phyloP scores from a whole-genome alignment of 2,888 invertebrate genomes.

The Archips xylosteana region DNA sequence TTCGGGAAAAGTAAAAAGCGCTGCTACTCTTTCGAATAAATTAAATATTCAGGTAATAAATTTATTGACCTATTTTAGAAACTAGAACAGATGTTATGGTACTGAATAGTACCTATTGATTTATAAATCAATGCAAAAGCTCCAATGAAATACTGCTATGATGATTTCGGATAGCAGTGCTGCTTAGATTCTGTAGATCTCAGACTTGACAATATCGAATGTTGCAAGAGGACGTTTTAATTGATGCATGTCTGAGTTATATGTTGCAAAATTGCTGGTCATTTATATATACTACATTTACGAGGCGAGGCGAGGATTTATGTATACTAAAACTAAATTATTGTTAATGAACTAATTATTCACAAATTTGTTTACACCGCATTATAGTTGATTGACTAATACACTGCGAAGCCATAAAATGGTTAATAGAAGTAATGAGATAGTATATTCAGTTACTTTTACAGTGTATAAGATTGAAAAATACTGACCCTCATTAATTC shows the following conservation, averaged over 20 bases:
- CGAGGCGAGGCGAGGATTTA: no score
- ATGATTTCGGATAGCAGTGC: background rate
- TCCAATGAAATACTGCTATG: background rate
- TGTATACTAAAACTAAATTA: background rate
- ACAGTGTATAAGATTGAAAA: background rate
- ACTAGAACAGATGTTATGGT: background rate
- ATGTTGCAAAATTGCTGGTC: no score
- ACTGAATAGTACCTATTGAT: background rate
- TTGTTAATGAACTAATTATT: no score
- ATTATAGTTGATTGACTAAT: no score
- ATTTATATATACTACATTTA: no score
- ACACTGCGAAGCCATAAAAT: no score
- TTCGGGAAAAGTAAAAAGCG: background rate
- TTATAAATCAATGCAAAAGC: background rate
- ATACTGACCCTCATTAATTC: background rate
- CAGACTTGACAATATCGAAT: no score
- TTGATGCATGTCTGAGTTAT: no score
- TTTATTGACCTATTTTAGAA: background rate
- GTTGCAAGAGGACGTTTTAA: no score
- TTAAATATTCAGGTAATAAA: background rate
- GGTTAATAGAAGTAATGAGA: background rate
- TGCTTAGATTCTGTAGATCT: no score
- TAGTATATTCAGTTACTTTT: background rate
- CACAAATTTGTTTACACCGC: no score
- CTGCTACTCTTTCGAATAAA: background rate